These are phyloP conservation scores for Drosophila mettleri DNA, from an alignment of 2,888 invertebrate species.

Conservation along the genomic window DNA sequence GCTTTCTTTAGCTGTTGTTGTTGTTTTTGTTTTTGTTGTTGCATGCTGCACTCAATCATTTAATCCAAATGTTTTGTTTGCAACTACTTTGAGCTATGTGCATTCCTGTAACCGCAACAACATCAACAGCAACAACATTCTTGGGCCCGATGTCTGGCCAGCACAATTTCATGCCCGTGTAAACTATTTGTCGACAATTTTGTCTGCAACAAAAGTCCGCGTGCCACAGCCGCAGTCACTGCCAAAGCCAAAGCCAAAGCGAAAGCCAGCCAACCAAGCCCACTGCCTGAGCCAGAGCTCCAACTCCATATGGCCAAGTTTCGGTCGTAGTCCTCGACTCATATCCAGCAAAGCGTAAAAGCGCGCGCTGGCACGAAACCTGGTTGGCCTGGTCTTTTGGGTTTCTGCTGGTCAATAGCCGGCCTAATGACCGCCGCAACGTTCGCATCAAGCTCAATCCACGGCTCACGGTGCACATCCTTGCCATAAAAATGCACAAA, in stretches of 20 bases:
- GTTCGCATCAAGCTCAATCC: constrained; percentile 38
- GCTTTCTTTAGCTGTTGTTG: constrained; percentile 34
- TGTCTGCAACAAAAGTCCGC: constrained; percentile 81
- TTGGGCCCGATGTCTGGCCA: constrained; percentile 43
- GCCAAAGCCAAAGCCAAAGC: constrained; percentile 7
- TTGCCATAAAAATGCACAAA: constrained; percentile 63
- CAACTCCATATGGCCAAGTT: neutral
- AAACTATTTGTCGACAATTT: constrained; percentile 84
- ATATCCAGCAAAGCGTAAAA: constrained; percentile 67
- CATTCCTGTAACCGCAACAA: constrained; percentile 62
- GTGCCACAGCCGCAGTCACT: constrained; percentile 54
- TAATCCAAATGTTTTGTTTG: constrained; percentile 64
- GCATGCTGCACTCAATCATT: constrained; percentile 69
- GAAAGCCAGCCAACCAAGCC: neutral
- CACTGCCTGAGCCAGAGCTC: neutral
- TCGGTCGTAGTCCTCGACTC: constrained; percentile 8
- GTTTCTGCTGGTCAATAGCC: constrained; percentile 48
- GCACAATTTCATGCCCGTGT: constrained; percentile 83
- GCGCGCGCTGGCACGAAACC: constrained; percentile 59
- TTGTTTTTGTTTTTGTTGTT: constrained; percentile 21
- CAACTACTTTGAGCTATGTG: constrained; percentile 56
- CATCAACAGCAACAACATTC: constrained; percentile 68
- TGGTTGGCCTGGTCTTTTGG: constrained; percentile 15
- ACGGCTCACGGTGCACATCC: constrained; percentile 28
- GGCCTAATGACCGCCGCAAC: constrained; percentile 69